These are phyloP conservation scores for Paedocypris sp. DNA, from an alignment of 2,113 vertebrate species.

Conservation along the genomic window DNA sequence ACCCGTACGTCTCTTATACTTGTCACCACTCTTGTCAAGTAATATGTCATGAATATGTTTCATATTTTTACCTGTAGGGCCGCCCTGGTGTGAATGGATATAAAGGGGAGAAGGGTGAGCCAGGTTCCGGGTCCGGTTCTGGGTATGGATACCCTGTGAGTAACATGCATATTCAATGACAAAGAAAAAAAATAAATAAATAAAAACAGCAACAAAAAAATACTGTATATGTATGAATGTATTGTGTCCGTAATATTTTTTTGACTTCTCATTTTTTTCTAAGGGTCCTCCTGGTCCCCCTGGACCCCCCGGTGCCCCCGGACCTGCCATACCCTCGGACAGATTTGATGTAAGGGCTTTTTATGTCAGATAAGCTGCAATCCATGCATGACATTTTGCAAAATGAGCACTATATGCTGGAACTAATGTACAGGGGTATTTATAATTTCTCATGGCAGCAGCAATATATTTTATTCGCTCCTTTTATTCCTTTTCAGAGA, in stretches of 20 bases:
- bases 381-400: conserved; percentile 5
- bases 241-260: not conserved
- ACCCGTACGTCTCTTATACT: conserved; percentile 65
- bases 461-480: not conserved
- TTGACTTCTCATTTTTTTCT: conserved; percentile 16
- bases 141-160: conserved; percentile 63
- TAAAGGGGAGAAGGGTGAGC: conserved; percentile 83
- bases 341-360: conserved; percentile 42
- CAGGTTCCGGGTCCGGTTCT: conserved; percentile 33
- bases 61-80: conserved; percentile 62
- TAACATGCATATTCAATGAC: too few species aligned
- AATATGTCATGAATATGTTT: too few species aligned
- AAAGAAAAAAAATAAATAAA: too few species aligned
- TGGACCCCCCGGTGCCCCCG: conserved; percentile 68
- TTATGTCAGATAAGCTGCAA: conserved; percentile 11
- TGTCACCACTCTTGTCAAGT: not conserved
- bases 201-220: too few species aligned
- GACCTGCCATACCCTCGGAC: conserved; percentile 35
- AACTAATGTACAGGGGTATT: not conserved
- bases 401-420: not conserved
- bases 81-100: conserved; percentile 82
- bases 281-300: conserved; percentile 60
- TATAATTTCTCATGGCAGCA: conserved; percentile 1
- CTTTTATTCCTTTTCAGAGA: conserved; percentile 37
- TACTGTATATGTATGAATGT: too few species aligned